These are phyloP conservation scores for Rhabdomys pumilio DNA, from an alignment of 2,797 vertebrate genomes.

Conservation along the genomic window DNA sequence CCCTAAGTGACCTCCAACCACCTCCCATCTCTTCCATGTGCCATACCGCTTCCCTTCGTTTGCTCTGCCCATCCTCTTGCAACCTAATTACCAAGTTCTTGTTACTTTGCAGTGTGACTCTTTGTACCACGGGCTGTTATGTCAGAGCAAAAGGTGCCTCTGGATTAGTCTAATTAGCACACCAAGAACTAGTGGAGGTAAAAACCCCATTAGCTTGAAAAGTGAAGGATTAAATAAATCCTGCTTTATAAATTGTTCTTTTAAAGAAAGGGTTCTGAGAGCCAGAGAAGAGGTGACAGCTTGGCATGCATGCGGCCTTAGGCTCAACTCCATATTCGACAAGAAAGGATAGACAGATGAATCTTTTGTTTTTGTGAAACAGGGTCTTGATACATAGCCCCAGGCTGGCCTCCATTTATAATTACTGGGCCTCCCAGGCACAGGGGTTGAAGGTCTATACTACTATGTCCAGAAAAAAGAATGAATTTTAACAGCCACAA, in stretches of 20 bases:
- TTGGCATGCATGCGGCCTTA: not conserved
- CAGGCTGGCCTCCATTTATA: not conserved
- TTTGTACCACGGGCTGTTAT: not conserved
- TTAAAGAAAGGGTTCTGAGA: conserved; percentile 38
- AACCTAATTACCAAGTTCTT: conserved; percentile 28
- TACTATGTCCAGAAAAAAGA: not conserved
- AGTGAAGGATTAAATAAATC: conserved; percentile 40
- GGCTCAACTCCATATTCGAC: not conserved
- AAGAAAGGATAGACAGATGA: not conserved
- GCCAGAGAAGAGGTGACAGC: not conserved
- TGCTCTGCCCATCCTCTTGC: not conserved
- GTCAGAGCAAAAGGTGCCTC: conserved; percentile 16
- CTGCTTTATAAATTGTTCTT: conserved; percentile 53
- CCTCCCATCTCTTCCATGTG: not conserved
- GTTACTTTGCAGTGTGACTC: conserved; percentile 29
- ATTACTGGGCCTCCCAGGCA: not conserved
- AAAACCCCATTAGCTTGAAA: conserved; percentile 44
- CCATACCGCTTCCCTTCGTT: not conserved
- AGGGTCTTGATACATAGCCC: not conserved
- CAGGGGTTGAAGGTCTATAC: not conserved
- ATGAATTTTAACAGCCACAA: not conserved
- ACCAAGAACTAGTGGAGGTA: not conserved
- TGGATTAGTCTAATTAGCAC: conserved; percentile 39
- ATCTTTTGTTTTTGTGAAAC: not conserved
- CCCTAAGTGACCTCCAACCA: not conserved